Evolutionary conservation across 2,797 vertebrate species (phyloP).

Genomic region (Onychomys torridus): DNA sequence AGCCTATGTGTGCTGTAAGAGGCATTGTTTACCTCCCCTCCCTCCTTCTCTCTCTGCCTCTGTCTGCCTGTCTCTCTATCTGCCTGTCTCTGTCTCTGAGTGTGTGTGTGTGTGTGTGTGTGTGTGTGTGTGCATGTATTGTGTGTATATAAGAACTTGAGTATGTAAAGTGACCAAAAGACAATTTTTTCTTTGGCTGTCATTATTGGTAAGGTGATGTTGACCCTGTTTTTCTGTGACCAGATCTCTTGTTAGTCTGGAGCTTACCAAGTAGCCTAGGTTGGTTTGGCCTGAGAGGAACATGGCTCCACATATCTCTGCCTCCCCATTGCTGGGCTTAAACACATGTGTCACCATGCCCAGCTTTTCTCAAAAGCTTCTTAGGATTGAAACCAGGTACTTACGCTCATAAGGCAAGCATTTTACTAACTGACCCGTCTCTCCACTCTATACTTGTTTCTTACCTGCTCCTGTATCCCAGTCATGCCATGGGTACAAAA

Average conservation of each 20-base stretch:
- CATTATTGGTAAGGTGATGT: neutral
- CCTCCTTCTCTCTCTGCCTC: too few relatives aligned
- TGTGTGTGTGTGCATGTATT: neutral
- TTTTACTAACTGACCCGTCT: neutral
- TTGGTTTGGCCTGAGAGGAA: neutral
- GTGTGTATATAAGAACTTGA: neutral
- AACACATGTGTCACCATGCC: neutral
- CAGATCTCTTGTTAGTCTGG: neutral
- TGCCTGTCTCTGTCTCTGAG: too few relatives aligned
- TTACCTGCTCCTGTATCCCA: neutral
- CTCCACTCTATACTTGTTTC: neutral
- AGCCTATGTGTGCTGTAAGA: neutral
- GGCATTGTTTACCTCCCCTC: neutral
- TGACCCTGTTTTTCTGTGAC: neutral
- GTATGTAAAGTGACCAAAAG: neutral
- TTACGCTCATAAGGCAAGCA: neutral
- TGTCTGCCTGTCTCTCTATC: too few relatives aligned
- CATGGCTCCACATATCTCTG: neutral
- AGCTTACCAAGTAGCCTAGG: neutral
- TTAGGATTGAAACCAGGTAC: neutral
- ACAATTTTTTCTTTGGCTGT: neutral
- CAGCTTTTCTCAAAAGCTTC: neutral
- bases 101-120: too few relatives aligned
- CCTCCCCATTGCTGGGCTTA: neutral
- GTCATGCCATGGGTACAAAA: neutral